Evolutionary conservation across 2,888 invertebrate genomes (phyloP).

Genomic region (Cataglyphis cursor): DNA sequence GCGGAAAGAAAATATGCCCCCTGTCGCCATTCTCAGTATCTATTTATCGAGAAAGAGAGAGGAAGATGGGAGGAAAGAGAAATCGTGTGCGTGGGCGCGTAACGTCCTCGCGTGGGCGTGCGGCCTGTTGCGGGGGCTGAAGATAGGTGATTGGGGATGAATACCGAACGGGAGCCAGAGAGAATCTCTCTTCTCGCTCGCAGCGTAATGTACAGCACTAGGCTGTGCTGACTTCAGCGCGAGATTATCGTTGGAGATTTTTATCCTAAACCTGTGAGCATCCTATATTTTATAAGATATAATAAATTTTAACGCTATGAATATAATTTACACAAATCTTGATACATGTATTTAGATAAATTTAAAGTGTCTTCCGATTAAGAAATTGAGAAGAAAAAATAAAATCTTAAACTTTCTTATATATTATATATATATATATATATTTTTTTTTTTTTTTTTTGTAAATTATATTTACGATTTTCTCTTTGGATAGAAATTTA

Average conservation of each 20-base stretch:
- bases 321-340: conserved; percentile 3
- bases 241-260: conserved; percentile 9
- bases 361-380: neutral
- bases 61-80: neutral
- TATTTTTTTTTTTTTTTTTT: no score
- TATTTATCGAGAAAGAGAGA: neutral
- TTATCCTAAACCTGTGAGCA: neutral
- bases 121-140: conserved; percentile 78
- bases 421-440: neutral
- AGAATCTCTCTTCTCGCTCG: conserved; percentile 35
- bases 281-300: neutral
- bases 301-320: neutral
- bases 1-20: conserved; percentile 27
- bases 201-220: neutral
- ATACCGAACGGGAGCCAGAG: conserved; percentile 55
- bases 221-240: neutral
- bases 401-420: neutral
- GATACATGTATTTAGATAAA: neutral
- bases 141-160: conserved; percentile 60
- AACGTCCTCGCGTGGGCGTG: conserved; percentile 76
- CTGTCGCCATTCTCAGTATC: neutral
- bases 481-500: neutral
- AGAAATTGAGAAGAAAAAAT: neutral
- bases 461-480: neutral
- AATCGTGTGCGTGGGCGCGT: conserved; percentile 61